Base-by-base conservation (phyloP, 2,888 invertebrate genomes). In the Gibbula magus region DNA sequence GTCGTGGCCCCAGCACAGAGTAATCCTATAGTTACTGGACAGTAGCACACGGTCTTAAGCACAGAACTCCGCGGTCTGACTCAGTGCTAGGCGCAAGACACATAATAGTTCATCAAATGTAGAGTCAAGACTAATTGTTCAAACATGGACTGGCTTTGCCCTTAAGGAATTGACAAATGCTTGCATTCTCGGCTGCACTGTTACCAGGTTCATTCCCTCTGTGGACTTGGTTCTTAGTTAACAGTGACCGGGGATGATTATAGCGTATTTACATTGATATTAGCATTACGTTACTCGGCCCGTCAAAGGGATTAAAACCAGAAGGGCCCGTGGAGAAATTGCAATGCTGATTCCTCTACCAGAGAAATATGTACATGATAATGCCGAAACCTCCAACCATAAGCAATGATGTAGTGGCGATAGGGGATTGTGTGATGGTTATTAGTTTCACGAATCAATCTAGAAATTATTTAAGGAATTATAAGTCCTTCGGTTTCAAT, bases 111-210 rank as follows among this genome's bases (percentile, higher is more conserved):
- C 70, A 70, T 70, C 70, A 70, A 70, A 70, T 35, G 70, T 39
- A 70, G 20, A 70, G 70, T 70, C 70, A 35, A 35, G 70, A 16
- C 70, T 70, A 70, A 70, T 70, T 70, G 29, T 32, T 35, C 39
- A 39, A 70, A 70, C 70, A 70, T 35, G 70, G 70, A 70, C 35
- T 35, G 25, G 39, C 29, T 35, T 35, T 70, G 70, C 70, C 70
- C 70, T 70, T 70, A 70, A 70, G 70, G 70, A 70, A 70, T 70
- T 70, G 32, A 70, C 35, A 70, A 70, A 70, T 70, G 70, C 70
- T 39, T 39, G 32, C 20, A 70, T 70, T 70, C 70, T 70, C 70
- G 35, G 70, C 18, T n/a, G 70, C 39, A 32, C 35, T 39, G 70
- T 70, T 70, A 35, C 70, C 29, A 70, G 70, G 70, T 70, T 35